Base-by-base conservation (phyloP, 1,140 invertebrate species). In the Zaprionus lachaisei region DNA sequence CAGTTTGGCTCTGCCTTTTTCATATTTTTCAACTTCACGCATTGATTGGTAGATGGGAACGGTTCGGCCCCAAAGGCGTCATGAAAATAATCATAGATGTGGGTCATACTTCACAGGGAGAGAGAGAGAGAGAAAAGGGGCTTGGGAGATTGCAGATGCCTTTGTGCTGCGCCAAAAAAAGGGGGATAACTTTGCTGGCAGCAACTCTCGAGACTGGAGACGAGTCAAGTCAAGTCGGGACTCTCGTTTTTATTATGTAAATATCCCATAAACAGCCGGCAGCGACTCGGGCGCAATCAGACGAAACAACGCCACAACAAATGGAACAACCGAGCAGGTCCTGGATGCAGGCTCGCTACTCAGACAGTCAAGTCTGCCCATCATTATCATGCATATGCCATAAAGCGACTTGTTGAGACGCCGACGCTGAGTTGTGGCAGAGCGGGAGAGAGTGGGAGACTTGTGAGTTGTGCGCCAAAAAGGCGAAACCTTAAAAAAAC, bases 161-260 rank as follows among this genome's bases (percentile, higher is more conserved):
- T 80, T 82, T 74, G 77, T 80, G 63, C 41, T 70, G 54, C 51
- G 60, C 62, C 64, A 77, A 69, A 77, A 77, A 68, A 79, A 81
- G 83, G 79, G 84, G 79, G 80, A 81, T 84, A 81, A 83, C 81
- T 34, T 34, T 56, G 77, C 74, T 75, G 77, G 55, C 72, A 79
- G 75, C 68, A 55, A 71, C 72, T 70, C 72, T 74, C 41, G 72
- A 54, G 62, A 72, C 62, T 7, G 15, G 44, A 61, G 24, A 20
- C 26, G 51, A 57, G 55, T 26, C 24, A n/a, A 26, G 54, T 31
- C 28, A 22, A 41, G 56, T 47, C 77, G 65, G 51, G 22, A 90
- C 84, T 84, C 81, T 89, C 85, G 85, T 83, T 91, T 91, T 91
- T 91, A 91, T 91, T 91, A 91, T 91, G 89, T 91, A 91, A 91